Evolutionary conservation across 2,888 invertebrate genomes (phyloP), one percentile per base, ranked within the genome.

Genomic region (Aromia moschata): DNA sequence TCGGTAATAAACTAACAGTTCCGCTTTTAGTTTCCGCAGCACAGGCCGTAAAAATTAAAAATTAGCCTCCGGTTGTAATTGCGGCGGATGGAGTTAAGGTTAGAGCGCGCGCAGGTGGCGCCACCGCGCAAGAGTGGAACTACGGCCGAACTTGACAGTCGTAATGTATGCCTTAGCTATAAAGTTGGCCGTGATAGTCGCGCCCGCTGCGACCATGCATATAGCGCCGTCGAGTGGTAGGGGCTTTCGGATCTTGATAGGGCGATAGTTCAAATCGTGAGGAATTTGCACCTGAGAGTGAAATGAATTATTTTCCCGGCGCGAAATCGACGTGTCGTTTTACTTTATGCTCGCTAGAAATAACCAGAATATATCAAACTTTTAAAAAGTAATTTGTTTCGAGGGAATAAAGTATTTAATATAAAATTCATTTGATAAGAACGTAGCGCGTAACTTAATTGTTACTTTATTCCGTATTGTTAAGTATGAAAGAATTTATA

Each of bases 81-180:
- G 41, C 52, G 31, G 52, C 40, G 30, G 31, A 25, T 16, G 17
- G 30, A 40, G 41, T 52, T 52, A 52, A 40, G 38, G 40, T 31
- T 52, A 14, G 31, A 40, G 41, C 41, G 41, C 17, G 14, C 52
- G 41, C 52, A 52, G 52, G 52, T 52, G 52, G 52, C 17, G 17
- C 52, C 52, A 31, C 52, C n/a, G 38, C 41, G n/a, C n/a, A n/a
- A n/a, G n/a, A n/a, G n/a, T n/a, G 17, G 31, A 52, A 52, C 52
- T 52, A 41, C 41, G 31, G 41, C 41, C 40, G 25, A 52, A 33
- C 14, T 31, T 31, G 52, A 33, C 31, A 40, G 52, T 31, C 52
- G 31, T 41, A 52, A 41, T 52, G 31, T 52, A 52, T 41, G 41
- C 31, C 31, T 18, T 41, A 37, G 31, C 52, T 31, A 52, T 52